phyloP scores from a whole-genome alignment of 2,113 vertebrate species.

The Hiodon alosoides region DNA sequence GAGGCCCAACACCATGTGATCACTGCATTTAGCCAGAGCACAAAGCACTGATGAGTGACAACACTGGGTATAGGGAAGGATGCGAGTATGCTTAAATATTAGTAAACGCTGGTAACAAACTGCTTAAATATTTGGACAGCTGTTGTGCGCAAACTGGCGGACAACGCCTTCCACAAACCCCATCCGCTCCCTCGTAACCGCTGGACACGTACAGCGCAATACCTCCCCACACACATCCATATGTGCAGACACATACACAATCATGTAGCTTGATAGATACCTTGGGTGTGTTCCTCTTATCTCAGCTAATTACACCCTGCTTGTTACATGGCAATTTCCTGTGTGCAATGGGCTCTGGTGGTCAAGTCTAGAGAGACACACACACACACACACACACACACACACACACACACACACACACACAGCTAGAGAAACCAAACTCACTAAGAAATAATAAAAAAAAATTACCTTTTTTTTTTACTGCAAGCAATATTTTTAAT shows the following conservation, averaged over 20 bases:
- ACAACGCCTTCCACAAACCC: constrained; percentile 47
- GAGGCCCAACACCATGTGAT: background rate
- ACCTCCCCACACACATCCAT: background rate
- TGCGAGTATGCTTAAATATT: constrained; percentile 31
- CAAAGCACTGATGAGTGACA: background rate
- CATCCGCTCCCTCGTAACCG: constrained; percentile 51
- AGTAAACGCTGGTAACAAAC: constrained; percentile 34
- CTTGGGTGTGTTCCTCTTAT: constrained; percentile 47
- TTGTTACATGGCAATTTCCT: constrained; percentile 50
- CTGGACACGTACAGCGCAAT: background rate
- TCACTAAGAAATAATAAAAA: constrained; percentile 12
- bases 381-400: background rate
- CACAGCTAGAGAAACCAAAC: background rate
- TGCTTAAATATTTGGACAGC: constrained; percentile 52
- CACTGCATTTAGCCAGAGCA: background rate
- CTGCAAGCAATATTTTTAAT: constrained; percentile 98
- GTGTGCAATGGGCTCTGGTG: constrained; percentile 30
- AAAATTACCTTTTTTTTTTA: constrained; percentile 60
- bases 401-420: background rate
- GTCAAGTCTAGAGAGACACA: constrained; percentile 4
- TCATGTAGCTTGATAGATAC: constrained; percentile 19
- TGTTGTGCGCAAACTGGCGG: constrained; percentile 48
- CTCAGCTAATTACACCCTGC: constrained; percentile 45
- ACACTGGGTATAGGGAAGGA: constrained; percentile 28
- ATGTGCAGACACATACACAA: background rate